These are phyloP conservation scores for Aethina tumida DNA, from an alignment of 1,140 invertebrate species.

Conservation along the genomic window DNA sequence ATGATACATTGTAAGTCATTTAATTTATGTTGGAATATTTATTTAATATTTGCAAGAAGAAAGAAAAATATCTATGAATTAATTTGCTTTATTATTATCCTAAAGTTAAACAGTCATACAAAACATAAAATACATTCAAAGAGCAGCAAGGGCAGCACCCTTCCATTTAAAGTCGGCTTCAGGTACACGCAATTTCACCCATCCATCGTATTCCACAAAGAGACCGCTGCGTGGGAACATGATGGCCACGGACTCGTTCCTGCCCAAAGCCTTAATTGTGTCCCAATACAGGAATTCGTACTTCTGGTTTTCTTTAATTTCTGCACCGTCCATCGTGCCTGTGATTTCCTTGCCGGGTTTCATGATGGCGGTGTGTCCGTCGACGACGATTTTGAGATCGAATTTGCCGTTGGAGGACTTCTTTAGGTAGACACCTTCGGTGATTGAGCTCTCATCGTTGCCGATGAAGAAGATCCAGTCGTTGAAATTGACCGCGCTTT, in stretches of 20 bases:
- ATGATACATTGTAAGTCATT: no score
- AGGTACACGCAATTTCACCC: conserved; percentile 10
- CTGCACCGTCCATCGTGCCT: conserved; percentile 15
- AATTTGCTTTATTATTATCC: no score
- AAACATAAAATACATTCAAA: no score
- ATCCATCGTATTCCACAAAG: conserved; percentile 14
- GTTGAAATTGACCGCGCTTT: conserved; percentile 4
- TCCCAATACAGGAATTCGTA: conserved; percentile 13
- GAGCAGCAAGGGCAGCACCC: no score
- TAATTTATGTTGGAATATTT: no score
- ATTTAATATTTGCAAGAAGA: no score
- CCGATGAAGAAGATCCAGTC: conserved; percentile 20
- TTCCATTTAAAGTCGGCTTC: conserved; percentile 9
- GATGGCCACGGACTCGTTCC: conserved; percentile 5
- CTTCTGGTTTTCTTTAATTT: conserved; percentile 1
- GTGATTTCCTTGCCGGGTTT: conserved; percentile 13
- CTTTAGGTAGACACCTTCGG: conserved; percentile 17
- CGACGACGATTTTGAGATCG: conserved; percentile 15
- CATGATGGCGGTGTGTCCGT: conserved; percentile 13
- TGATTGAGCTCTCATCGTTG: conserved; percentile 10
- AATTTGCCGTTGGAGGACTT: conserved; percentile 10
- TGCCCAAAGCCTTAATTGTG: conserved; percentile 6
- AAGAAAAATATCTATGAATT: no score
- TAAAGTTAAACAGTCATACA: no score
- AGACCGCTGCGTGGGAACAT: conserved; percentile 12